These are phyloP conservation scores for Channallabes apus DNA, from an alignment of 2,797 vertebrate species.

Conservation along the genomic window DNA sequence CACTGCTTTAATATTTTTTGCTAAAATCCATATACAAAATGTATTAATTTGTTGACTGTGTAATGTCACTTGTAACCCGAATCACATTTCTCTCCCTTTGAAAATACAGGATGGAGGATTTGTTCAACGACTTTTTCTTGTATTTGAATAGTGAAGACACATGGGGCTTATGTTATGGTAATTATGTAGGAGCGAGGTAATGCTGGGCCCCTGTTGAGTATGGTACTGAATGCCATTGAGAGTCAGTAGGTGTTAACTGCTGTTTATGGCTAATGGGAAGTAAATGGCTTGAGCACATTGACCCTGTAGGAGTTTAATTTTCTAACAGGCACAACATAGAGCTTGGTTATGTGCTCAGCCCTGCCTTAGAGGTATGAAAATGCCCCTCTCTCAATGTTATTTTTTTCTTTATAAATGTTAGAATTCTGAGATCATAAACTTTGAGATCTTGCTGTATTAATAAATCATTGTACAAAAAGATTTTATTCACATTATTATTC, in stretches of 20 bases:
- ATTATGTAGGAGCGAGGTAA: slow-evolving; percentile 45
- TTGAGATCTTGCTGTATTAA: not conserved
- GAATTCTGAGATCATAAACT: not conserved
- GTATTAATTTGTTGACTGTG: not conserved
- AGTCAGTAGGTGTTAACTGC: slow-evolving; percentile 50
- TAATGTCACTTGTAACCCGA: not conserved
- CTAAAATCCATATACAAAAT: not conserved
- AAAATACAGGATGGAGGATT: not conserved
- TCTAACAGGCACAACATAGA: not conserved
- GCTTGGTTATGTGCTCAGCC: not conserved
- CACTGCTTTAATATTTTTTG: not conserved
- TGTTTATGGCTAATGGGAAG: slow-evolving; percentile 38
- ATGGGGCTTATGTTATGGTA: slow-evolving; percentile 52
- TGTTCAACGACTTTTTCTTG: slow-evolving; percentile 26
- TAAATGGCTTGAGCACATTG: slow-evolving; percentile 38
- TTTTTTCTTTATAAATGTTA: no score
- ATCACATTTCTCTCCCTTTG: not conserved
- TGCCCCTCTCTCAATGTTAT: not conserved
- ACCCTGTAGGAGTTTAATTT: slow-evolving; percentile 8
- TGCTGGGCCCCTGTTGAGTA: slow-evolving; percentile 34
- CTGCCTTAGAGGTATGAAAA: not conserved
- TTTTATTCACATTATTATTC: not conserved
- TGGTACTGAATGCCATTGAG: slow-evolving; percentile 39
- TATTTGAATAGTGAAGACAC: slow-evolving; percentile 42
- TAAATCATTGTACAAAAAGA: not conserved